Percentiles rank a stretch among this genome's conserved stretches.
Conservation (phyloP, 2,888 invertebrate genomes). For the Calameuta filiformis region DNA sequence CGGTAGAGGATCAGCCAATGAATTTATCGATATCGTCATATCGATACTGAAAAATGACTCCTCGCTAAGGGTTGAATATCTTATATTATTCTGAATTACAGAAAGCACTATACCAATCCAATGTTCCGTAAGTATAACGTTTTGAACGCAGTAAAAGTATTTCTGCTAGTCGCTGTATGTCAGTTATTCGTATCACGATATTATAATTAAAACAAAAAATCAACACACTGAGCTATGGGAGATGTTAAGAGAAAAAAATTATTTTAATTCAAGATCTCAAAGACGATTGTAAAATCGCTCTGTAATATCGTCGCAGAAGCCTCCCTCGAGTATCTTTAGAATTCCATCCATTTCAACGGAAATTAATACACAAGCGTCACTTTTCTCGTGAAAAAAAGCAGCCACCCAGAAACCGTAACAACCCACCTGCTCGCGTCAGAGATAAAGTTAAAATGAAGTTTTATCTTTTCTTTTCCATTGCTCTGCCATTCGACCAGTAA, state of each 20-base stretch:
- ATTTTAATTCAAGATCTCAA: not conserved
- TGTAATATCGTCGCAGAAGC: not conserved
- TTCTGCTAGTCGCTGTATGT: not conserved
- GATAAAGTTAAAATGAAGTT: not conserved
- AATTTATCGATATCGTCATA: slow-evolving; percentile 24
- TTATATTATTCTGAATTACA: not conserved
- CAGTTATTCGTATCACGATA: not conserved
- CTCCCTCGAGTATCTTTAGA: not conserved
- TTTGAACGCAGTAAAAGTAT: not conserved
- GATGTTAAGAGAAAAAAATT: not conserved
- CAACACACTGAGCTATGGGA: not conserved
- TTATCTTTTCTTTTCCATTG: not conserved
- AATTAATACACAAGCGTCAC: slow-evolving; percentile 56
- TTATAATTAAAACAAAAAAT: not conserved
- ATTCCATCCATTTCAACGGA: slow-evolving; percentile 56
- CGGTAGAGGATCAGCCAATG: slow-evolving; percentile 4
- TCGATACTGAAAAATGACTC: slow-evolving; percentile 18
- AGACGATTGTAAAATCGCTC: slow-evolving; percentile 34
- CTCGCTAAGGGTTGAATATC: not conserved
- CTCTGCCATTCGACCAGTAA: not conserved
- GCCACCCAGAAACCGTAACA: slow-evolving; percentile 3
- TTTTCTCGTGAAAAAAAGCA: slow-evolving; percentile 3
- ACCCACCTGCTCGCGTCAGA: too few species aligned
- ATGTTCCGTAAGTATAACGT: not conserved
- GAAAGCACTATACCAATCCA: not conserved